Base-by-base conservation (phyloP, 92 coral and sea anemone species). In the Porites lobata region DNA sequence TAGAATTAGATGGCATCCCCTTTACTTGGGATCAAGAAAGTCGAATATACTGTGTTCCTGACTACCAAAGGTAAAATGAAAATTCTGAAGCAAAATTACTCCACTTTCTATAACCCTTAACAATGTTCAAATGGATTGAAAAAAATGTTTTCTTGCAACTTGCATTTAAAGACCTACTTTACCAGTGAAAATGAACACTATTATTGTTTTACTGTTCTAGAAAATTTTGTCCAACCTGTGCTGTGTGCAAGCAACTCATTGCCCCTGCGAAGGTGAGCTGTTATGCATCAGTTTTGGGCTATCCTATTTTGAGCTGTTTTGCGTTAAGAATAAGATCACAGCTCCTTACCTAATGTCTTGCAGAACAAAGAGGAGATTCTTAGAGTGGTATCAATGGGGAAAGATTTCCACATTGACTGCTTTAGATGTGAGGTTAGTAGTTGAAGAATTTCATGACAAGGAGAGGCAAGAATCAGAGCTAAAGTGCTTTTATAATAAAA, bases 181-280 rank as follows among this genome's bases (percentile, higher is more conserved):
- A 38, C 6, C 5, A 38, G 6, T 38, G 47, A 38, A 38, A 38
- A 38, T 38, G 0, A 38, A 38, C 47, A 38, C 47, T 2, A 0
- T 65, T 63, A n/a, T 17, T 75, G 15, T 29, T n/a, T 1, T 77
- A 59, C 21, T 8, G 15, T 75, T 67, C 7, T 69, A 95, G 98
- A 84, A 93, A 89, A 89, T 95, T 90, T 76, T 89, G 92, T n/a
- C 98, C 98, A 38, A 91, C 93, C 67, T 95, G 98, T 88, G 94
- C 94, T 65, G 74, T 69, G 19, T 95, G 98, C 83, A 75, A 70
- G 51, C 76, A 95, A 51, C 87, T 94, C 71, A 95, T 95, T 20
- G 82, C 77, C 22, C 96, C 98, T 18, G 32, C 54, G 57, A 76
- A 95, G 96, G 98, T 95, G 62, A 84, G 85, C 65, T 20, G 14